Base-by-base conservation (phyloP, 1,140 invertebrate genomes). In the Drosophila parvula region DNA sequence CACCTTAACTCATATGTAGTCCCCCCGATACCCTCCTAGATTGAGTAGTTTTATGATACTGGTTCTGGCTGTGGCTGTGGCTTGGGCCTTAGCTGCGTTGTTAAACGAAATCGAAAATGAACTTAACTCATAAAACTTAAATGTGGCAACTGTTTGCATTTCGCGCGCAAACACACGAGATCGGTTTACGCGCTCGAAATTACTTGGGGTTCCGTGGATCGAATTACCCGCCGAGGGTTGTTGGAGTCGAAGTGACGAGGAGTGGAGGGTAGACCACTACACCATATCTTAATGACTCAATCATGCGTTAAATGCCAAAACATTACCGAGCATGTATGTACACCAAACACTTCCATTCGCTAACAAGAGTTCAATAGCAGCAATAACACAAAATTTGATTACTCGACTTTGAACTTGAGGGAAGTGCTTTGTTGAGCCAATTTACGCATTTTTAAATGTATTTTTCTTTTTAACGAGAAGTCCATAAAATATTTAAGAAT, bases 321-420 rank as follows among this genome's bases (percentile, higher is more conserved):
- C 68, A 71, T 67, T 16, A 30, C 44, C 18, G 48, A 34, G 44
- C 44, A 34, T 60, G 44, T 60, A 60, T 45, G 22, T 45, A 14
- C 63, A 50, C 44, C 28, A 44, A 70, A 41, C 43, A 60, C 61
- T 61, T 63, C 55, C 9, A 38, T 59, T 28, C 40, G 44, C 58
- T 60, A 79, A 73, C 76, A 38, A 55, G 59, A 76, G 78, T 80
- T 80, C 78, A 80, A 80, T 80, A 80, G 56, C 78, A 80, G 70
- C 67, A 34, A 59, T 34, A 50, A 43, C 38, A 47, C 34, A 61
- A 50, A 55, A 57, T 79, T 65, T 76, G 47, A 60, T 62, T 61
- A 55, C 45, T 56, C 61, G 79, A 81, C 79, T 77, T 81, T 81
- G 79, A 81, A 77, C 79, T 81, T 81, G 79, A n/a, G 62, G 43